Conservation (phyloP, 1,140 invertebrate species). For the Drosophila mayri region DNA sequence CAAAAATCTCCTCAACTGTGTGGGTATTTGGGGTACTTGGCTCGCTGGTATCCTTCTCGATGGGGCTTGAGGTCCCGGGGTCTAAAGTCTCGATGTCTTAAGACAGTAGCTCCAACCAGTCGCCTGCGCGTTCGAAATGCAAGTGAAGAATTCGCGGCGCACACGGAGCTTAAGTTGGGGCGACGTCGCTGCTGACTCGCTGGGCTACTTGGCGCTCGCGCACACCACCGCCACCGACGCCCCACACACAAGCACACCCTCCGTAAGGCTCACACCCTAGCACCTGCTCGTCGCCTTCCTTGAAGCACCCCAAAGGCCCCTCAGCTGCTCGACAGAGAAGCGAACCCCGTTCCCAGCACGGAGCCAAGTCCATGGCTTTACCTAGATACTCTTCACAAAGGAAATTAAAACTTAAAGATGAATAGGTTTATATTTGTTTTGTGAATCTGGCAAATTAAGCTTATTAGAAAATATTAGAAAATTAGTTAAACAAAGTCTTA, state of each 20-base stretch:
- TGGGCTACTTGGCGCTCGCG: constrained; percentile 62
- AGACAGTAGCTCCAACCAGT: constrained; percentile 55
- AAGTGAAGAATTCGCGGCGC: constrained; percentile 79
- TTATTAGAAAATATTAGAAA: too few species aligned
- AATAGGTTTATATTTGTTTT: not conserved
- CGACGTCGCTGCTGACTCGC: constrained; percentile 42
- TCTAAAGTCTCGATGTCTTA: constrained; percentile 7
- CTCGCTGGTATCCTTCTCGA: constrained; percentile 1
- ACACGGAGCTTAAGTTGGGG: constrained; percentile 79
- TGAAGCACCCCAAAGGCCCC: not conserved
- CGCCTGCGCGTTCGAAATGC: constrained; percentile 75
- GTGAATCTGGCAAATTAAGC: not conserved
- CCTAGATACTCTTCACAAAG: constrained; percentile 4
- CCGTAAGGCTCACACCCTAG: not conserved
- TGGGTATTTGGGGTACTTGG: constrained; percentile 19
- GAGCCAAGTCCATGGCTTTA: not conserved
- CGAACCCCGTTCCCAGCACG: constrained; percentile 15
- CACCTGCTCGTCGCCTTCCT: not conserved
- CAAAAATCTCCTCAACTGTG: constrained; percentile 38
- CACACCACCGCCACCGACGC: constrained; percentile 37
- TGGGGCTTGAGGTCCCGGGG: constrained; percentile 18
- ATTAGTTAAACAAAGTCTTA: not conserved
- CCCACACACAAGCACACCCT: not conserved
- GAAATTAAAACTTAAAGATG: not conserved
- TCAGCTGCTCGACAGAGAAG: constrained; percentile 6